Evolutionary conservation across 2,888 invertebrate species (phyloP), one percentile per base, ranked within the genome.

Genomic region (Galerucella nymphaeae): DNA sequence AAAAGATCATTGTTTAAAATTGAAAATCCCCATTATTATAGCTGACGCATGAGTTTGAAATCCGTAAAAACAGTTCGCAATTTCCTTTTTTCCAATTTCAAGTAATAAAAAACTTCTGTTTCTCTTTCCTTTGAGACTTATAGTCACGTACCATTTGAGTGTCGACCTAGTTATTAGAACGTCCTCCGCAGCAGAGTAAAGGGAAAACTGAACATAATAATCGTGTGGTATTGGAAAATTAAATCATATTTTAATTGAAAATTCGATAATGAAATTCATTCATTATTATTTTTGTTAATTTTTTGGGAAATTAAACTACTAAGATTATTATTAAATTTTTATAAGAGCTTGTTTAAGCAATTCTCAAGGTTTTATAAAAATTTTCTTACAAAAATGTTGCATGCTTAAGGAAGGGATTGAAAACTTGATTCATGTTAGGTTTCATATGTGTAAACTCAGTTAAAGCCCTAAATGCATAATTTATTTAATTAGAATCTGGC

Each of bases 11-110:
- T 53, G 53, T 53, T 13, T 53, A 6, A 50, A 50, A 65, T 3
- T 4, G 3, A 64, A 65, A 65, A 42, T 23, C n/a, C 38, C 30
- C 42, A 64, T 65, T 65, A 13, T 42, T 55, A 45, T 45, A 9
- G 53, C 14, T 18, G 50, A 48, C 30, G 16, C 38, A 38, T n/a
- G 10, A 50, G 67, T 59, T 59, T 67, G 20, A 59, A 59, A 48
- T 67, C 14, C 45, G 61, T 59, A 59, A 67, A 67, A 59, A 48
- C 65, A 67, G 58, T 23, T 57, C 48, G 42, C 48, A 50, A 67
- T n/a, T n/a, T n/a, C n/a, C n/a, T n/a, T n/a, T n/a, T n/a, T n/a
- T n/a, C n/a, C n/a, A n/a, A n/a, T n/a, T 58, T 67, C 57, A 59
- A 67, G 57, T 50, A 45, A 48, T 41, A 20, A 67, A 58, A 48